Evolutionary conservation across 2,113 vertebrate genomes (phyloP).

Genomic region (Thalassarche chlororhynchos): DNA sequence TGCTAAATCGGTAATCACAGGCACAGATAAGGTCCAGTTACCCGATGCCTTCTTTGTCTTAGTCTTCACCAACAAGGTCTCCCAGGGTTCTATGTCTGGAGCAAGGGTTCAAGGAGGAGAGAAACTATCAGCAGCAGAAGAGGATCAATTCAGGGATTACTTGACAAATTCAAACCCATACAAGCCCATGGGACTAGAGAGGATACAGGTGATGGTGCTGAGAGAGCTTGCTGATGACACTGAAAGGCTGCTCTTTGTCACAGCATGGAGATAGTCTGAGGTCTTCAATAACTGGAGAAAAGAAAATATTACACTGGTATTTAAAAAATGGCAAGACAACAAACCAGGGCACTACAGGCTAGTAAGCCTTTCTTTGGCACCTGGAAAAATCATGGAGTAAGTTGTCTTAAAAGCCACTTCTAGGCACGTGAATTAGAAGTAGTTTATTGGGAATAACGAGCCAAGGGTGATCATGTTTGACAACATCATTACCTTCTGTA

Average conservation of each 20-base stretch:
- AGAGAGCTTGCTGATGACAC: not conserved
- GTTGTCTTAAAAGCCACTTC: not conserved
- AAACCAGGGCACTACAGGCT: not conserved
- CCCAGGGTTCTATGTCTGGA: not conserved
- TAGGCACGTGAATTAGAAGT: not conserved
- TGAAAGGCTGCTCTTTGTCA: not conserved
- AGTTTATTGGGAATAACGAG: not conserved
- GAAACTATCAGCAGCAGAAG: not conserved
- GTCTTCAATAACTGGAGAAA: not conserved
- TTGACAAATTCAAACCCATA: not conserved
- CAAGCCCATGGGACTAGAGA: not conserved
- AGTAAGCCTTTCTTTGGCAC: not conserved
- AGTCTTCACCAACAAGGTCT: not conserved
- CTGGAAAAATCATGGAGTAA: not conserved
- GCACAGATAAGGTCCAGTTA: not conserved
- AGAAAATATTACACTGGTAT: not conserved
- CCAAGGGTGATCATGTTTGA: not conserved
- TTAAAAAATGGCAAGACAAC: not conserved
- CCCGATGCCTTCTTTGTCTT: not conserved
- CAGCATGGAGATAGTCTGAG: not conserved
- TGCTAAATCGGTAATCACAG: not conserved
- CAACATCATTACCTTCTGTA: not conserved
- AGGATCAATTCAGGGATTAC: not conserved
- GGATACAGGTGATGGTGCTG: not conserved
- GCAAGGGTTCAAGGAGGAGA: not conserved